A percentile compares a stretch with the other conserved stretches of the same genome.
Conservation (phyloP, 2,888 invertebrate species). For the Pristionchus exspectatus region DNA sequence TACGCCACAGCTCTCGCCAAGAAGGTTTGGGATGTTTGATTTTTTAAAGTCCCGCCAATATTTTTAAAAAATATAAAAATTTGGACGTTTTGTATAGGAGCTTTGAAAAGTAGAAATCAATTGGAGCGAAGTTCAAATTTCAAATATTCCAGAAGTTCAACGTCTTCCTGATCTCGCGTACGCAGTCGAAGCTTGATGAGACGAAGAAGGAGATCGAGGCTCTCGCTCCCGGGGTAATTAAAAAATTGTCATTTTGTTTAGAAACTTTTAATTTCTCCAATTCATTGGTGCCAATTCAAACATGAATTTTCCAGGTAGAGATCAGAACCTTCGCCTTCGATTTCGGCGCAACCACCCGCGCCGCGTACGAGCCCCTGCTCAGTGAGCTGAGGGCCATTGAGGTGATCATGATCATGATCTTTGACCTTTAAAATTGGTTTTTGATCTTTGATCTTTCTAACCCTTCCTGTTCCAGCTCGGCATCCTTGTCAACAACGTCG, state of each 20-base stretch:
- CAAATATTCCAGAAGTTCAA: slow-evolving; percentile 66
- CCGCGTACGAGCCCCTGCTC: slow-evolving; percentile 72
- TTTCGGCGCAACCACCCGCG: slow-evolving; percentile 60
- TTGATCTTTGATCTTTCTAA: slow-evolving; percentile 13
- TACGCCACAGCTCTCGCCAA: slow-evolving; percentile 76
- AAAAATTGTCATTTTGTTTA: background rate
- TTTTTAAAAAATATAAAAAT: background rate
- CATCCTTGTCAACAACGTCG: slow-evolving; percentile 90
- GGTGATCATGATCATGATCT: slow-evolving; percentile 56
- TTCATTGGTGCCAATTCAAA: background rate
- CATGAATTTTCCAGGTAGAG: slow-evolving; percentile 59
- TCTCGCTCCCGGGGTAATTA: background rate
- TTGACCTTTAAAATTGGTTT: slow-evolving; percentile 9
- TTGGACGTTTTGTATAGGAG: background rate
- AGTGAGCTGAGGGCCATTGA: slow-evolving; percentile 70
- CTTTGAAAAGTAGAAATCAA: background rate
- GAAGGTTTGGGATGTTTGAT: slow-evolving; percentile 27
- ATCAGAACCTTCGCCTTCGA: slow-evolving; percentile 75
- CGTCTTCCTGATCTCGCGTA: slow-evolving; percentile 75
- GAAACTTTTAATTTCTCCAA: background rate
- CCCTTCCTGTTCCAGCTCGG: slow-evolving; percentile 53
- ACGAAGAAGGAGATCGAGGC: slow-evolving; percentile 69
- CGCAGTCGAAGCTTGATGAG: slow-evolving; percentile 73
- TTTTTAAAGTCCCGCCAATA: background rate
- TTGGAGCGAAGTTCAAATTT: background rate